Conservation (phyloP, 2,113 vertebrate species). For the Tapirus terrestris region DNA sequence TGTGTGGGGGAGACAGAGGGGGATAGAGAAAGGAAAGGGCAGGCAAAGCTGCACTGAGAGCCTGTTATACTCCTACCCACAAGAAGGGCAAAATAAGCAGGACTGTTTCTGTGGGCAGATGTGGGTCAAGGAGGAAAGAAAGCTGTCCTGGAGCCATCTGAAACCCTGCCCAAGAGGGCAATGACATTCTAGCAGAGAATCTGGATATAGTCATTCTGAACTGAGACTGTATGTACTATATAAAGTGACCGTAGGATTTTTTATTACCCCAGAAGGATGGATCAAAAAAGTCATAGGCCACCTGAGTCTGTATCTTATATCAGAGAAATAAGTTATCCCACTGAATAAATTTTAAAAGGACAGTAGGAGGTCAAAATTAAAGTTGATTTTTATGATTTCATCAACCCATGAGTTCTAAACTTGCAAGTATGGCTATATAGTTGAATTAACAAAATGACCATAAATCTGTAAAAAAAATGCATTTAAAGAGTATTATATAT, state of each 20-base stretch:
- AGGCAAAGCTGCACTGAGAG: neutral
- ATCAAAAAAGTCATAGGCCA: neutral
- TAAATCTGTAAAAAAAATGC: neutral
- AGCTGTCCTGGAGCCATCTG: neutral
- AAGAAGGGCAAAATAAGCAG: neutral
- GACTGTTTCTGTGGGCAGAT: neutral
- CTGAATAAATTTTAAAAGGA: constrained; percentile 15
- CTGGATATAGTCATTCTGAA: neutral
- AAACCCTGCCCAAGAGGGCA: neutral
- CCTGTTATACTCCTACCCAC: neutral
- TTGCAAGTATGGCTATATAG: neutral
- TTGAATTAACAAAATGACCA: constrained; percentile 43
- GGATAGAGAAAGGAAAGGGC: neutral
- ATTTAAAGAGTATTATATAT: neutral
- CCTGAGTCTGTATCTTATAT: neutral
- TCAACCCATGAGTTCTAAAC: neutral
- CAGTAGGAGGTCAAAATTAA: constrained; percentile 3
- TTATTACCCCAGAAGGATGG: neutral
- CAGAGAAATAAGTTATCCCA: neutral
- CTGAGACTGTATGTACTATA: neutral
- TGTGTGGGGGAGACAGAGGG: neutral
- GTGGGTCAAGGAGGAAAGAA: neutral
- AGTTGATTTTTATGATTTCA: constrained; percentile 7
- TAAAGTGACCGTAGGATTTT: neutral
- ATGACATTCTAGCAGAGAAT: neutral